These are phyloP conservation scores for Druon quercuslanigerum DNA, from an alignment of 1,140 invertebrate species.

Conservation along the genomic window DNA sequence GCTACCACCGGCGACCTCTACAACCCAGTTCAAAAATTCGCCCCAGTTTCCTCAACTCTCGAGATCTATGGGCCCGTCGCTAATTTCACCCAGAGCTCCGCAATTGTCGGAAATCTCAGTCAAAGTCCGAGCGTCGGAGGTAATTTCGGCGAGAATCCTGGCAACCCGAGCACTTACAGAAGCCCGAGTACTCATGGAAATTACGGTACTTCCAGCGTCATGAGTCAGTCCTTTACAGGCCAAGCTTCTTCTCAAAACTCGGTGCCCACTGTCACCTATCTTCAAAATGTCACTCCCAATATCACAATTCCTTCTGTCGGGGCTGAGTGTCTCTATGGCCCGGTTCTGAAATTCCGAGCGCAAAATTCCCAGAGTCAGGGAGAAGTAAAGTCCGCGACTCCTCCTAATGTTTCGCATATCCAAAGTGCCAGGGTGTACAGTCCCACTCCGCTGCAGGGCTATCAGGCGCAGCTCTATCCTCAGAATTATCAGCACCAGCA, in stretches of 20 bases:
- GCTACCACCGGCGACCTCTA: slow-evolving; percentile 60
- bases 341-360: slow-evolving; percentile 70
- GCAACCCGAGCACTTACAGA: slow-evolving; percentile 52
- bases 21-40: slow-evolving; percentile 65
- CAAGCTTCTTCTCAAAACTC: not conserved
- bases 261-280: not conserved
- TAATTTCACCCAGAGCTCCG: slow-evolving; percentile 71
- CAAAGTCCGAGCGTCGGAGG: slow-evolving; percentile 64
- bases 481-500: slow-evolving; percentile 64
- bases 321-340: slow-evolving; percentile 69
- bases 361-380: slow-evolving; percentile 51
- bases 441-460: slow-evolving; percentile 50
- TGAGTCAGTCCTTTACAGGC: slow-evolving; percentile 1
- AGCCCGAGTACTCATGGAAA: slow-evolving; percentile 45
- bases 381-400: slow-evolving; percentile 21
- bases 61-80: slow-evolving; percentile 72
- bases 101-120: slow-evolving; percentile 69
- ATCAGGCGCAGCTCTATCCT: slow-evolving; percentile 50
- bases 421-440: slow-evolving; percentile 58
- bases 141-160: slow-evolving; percentile 61
- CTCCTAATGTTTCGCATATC: slow-evolving; percentile 44
- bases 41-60: slow-evolving; percentile 42
- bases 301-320: slow-evolving; percentile 41
- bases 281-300: not conserved
- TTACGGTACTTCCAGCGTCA: not conserved